Evolutionary conservation across 2,888 invertebrate genomes (phyloP), one percentile per base, ranked within the genome.

Genomic region (Polymixis flavicincta): DNA sequence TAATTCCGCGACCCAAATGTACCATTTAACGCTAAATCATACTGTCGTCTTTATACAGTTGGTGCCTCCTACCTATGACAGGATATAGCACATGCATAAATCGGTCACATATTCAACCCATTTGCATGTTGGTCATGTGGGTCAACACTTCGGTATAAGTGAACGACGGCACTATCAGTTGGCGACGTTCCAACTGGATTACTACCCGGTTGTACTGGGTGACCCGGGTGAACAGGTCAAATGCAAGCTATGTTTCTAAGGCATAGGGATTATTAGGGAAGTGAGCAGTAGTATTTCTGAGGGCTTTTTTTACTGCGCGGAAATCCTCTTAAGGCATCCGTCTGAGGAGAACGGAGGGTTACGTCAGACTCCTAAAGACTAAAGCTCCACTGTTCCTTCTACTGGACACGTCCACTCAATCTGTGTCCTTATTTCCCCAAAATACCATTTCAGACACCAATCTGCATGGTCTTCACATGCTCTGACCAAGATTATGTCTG

Each of bases 131-230:
- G 63, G 52, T 66, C 72, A 81, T 85, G 68, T 77, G 72, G 80
- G 82, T 80, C 85, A 74, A 71, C 63, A 76, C 63, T 37, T 63
- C 66, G 65, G 48, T 68, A 71, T 78, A 63, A 57, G 63, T 76
- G 70, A 79, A 77, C 76, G 68, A 54, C 55, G 61, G 54, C 70
- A 70, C 68, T 78, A 83, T 78, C 85, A 73, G 64, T 65, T 86
- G 86, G 86, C 86, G 17, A 19, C 37, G 60, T 55, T 72, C 85
- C 86, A 86, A 86, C 70, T 28, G 76, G 71, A 79, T 79, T 78
- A 79, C n/a, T 48, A 66, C 45, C 68, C 65, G 54, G 67, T 5
- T 70, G 32, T 54, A 61, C 57, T n/a, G 50, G 63, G 73, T 70
- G 45, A 65, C 45, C 73, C 65, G 65, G 78, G 50, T 60, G 37